These are phyloP conservation scores for Labeo calbasu DNA, from an alignment of 2,797 vertebrate species.

Conservation along the genomic window DNA sequence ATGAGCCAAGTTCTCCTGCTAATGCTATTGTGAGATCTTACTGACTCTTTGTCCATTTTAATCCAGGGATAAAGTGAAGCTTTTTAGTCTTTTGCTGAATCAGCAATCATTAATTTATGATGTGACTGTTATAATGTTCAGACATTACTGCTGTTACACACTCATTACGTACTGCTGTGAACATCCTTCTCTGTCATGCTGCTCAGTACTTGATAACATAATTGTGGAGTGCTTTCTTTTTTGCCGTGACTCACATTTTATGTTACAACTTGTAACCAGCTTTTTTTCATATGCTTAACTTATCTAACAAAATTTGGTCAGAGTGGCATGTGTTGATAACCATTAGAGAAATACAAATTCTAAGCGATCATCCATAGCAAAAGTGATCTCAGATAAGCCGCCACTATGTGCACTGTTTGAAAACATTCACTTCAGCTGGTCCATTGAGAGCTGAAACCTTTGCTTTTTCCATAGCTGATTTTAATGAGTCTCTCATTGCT, in stretches of 20 bases:
- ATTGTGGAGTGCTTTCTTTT: not conserved
- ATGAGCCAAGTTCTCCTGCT: not conserved
- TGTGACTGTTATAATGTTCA: not conserved
- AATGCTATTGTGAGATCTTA: slow-evolving; percentile 10
- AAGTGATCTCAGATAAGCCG: slow-evolving; percentile 7
- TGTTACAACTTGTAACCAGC: not conserved
- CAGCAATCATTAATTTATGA: slow-evolving; percentile 18
- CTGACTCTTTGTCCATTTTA: slow-evolving; percentile 23
- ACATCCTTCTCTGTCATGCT: slow-evolving; percentile 12
- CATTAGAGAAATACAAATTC: not conserved
- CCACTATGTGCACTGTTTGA: slow-evolving; percentile 3
- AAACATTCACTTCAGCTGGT: slow-evolving; percentile 4
- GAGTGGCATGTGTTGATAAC: not conserved
- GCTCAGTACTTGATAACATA: slow-evolving; percentile 6
- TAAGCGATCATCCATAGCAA: not conserved
- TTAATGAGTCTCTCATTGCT: slow-evolving; percentile 51
- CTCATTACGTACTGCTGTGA: slow-evolving; percentile 7
- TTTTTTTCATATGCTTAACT: not conserved
- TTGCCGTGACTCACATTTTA: not conserved
- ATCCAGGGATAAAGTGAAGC: not conserved
- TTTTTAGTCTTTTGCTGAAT: slow-evolving; percentile 1
- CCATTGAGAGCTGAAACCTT: slow-evolving; percentile 29
- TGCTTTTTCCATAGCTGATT: slow-evolving; percentile 18
- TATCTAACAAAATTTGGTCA: slow-evolving; percentile 17
- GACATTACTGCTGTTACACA: not conserved